Evolutionary conservation across 2,113 vertebrate genomes (phyloP).

Genomic region (Anguilla rostrata): DNA sequence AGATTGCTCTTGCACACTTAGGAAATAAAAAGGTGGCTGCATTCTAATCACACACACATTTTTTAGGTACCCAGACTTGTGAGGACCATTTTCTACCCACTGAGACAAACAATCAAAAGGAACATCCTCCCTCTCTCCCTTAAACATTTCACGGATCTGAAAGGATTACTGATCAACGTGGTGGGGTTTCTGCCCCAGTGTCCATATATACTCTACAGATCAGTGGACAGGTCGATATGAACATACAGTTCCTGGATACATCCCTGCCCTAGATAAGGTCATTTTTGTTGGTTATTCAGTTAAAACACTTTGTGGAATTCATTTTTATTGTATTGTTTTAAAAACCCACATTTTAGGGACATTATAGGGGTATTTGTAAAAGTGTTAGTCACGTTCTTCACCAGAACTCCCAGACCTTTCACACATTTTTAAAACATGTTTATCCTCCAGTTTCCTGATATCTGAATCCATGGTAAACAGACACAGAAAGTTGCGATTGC

Average conservation of each 20-base stretch:
- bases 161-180: too few species aligned
- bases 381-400: not conserved
- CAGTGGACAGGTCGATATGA: too few species aligned
- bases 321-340: not conserved
- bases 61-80: conserved; percentile 12
- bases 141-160: too few species aligned
- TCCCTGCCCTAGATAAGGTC: not conserved
- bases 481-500: not conserved
- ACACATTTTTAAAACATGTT: not conserved
- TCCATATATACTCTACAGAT: too few species aligned
- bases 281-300: conserved; percentile 4
- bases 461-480: not conserved
- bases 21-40: too few species aligned
- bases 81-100: not conserved
- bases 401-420: not conserved
- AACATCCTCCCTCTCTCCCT: too few species aligned
- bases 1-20: not conserved
- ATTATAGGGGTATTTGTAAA: not conserved
- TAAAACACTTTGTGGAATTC: not conserved
- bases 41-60: conserved; percentile 10
- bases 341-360: not conserved
- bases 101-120: not conserved
- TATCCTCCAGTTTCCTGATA: not conserved
- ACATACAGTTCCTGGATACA: too few species aligned
- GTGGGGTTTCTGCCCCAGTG: too few species aligned